Base-by-base conservation (phyloP, 2,113 vertebrate genomes). In the Grammomys surdaster region DNA sequence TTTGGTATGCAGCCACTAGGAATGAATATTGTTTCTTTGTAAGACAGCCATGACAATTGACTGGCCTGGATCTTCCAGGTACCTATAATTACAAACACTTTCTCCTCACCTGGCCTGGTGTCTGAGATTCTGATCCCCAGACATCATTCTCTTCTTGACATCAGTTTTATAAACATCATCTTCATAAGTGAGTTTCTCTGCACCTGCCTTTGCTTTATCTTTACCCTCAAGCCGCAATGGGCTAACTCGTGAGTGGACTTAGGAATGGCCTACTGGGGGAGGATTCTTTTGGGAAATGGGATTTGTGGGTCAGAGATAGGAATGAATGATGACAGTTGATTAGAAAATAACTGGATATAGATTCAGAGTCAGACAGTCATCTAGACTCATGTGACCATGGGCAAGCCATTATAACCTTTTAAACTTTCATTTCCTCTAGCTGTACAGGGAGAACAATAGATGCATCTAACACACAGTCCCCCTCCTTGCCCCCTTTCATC, bases 1-100 rank as follows among this genome's bases (percentile, higher is more conserved):
- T 63, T 92, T 78, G 36, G 92, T 85, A 75, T 31, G 20, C 28
- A 95, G 56, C 26, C 54, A 75, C 43, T 54, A 93, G 86, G 78
- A 81, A 48, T 16, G 4, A 65, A 89, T 76, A 22, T 4, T 63
- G 43, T 48, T 56, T 46, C n/a, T 67, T 94, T 90, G 77, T 16
- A 24, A 58, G 90, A 48, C 54, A 78, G 26, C 20, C 16, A 43
- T 51, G 17, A 51, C 7, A 60, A 78, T 24, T 10, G 40, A 54
- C n/a, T 84, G 28, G 33, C 13, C 3, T 46, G 72, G 43, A 33
- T 65, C 63, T n/a, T 12, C 26, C 16, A 89, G 91, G 20, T 92
- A 51, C n/a, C 33, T n/a, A 1, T n/a, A 51, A 54, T 75, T 70
- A 12, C 31, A n/a, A 58, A 58, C 20, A 33, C 14, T 51, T 43